Base-by-base conservation (phyloP, 2,113 vertebrate species). In the Bagarius yarrelli region DNA sequence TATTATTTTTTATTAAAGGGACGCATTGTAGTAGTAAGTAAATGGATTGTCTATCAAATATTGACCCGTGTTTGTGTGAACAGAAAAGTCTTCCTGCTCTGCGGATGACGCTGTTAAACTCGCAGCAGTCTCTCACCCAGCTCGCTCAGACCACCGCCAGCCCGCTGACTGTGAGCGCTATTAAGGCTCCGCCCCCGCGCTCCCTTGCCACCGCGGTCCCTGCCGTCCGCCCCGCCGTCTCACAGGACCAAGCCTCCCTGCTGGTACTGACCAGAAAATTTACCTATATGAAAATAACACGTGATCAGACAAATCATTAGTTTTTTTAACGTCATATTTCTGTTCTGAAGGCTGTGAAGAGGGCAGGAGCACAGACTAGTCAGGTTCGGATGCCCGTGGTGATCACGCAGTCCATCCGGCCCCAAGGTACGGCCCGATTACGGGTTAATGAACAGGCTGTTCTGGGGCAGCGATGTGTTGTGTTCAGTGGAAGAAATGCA, bases 51-150 rank as follows among this genome's bases (percentile, higher is more conserved):
- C 27, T 53, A 5, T n/a, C 19, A 19, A 30, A 64, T 19, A 23
- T 40, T 66, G 19, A 40, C 18, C 5, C 1, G 0, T 60, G 32
- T 23, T 1, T 30, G 44, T 63, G 34, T 56, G 16, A 40, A 14
- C 88, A 96, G 95, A 96, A 96, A 89, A 96, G 95, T 88, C 93
- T 96, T 47, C 95, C 95, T 81, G 95, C 94, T 87, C 88, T 96
- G 88, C 92, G 95, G 91, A 91, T 96, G 88, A 95, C 94, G 83
- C 88, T 96, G 85, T 88, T 95, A 87, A 96, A 89, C 55, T 95
- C 92, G 88, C 95, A 94, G 88, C 94, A 96, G 83, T 93, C 93
- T 86, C 87, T 94, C 88, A 91, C 87, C 83, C 94, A 93, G 84
- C 87, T 86, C 13, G 44, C 91, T 13, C 92, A 89, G 44, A 92